Evolutionary conservation across 2,113 vertebrate species (phyloP).

Genomic region (Dinomys branickii): DNA sequence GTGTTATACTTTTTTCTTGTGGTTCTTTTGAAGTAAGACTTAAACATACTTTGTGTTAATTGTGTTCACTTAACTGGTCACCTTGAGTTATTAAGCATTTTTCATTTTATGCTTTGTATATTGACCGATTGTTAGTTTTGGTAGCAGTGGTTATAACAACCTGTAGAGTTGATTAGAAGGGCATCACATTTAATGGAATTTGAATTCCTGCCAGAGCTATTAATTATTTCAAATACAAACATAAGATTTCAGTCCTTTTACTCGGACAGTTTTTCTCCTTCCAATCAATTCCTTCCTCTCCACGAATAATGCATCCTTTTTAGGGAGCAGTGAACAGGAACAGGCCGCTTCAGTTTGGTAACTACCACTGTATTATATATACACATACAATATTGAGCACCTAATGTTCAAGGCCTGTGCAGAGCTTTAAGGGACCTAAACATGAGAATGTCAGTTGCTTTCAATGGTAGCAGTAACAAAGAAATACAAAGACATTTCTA

Average conservation of each 20-base stretch:
- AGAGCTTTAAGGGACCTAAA: constrained; percentile 24
- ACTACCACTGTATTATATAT: constrained; percentile 10
- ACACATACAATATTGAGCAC: neutral
- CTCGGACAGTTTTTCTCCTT: constrained; percentile 54
- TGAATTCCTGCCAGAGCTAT: constrained; percentile 73
- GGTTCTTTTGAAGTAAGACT: constrained; percentile 44
- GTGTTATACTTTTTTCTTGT: neutral
- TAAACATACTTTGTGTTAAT: constrained; percentile 52
- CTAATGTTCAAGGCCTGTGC: neutral
- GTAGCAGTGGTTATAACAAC: constrained; percentile 62
- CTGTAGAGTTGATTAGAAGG: constrained; percentile 50
- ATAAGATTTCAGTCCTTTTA: constrained; percentile 65
- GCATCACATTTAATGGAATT: constrained; percentile 60
- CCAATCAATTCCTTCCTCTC: constrained; percentile 69
- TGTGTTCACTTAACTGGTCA: constrained; percentile 55
- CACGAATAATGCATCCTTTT: constrained; percentile 63
- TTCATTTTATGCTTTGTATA: constrained; percentile 67
- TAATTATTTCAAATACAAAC: constrained; percentile 71
- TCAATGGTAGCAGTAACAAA: constrained; percentile 51
- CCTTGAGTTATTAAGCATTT: constrained; percentile 66
- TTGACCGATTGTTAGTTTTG: constrained; percentile 74
- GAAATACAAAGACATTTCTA: neutral
- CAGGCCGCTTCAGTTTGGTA: constrained; percentile 57
- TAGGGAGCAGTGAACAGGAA: constrained; percentile 64
- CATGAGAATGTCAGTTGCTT: constrained; percentile 33